Evolutionary conservation across 2,888 invertebrate genomes (phyloP), one percentile per base, ranked within the genome.

Genomic region (Rapana venosa): DNA sequence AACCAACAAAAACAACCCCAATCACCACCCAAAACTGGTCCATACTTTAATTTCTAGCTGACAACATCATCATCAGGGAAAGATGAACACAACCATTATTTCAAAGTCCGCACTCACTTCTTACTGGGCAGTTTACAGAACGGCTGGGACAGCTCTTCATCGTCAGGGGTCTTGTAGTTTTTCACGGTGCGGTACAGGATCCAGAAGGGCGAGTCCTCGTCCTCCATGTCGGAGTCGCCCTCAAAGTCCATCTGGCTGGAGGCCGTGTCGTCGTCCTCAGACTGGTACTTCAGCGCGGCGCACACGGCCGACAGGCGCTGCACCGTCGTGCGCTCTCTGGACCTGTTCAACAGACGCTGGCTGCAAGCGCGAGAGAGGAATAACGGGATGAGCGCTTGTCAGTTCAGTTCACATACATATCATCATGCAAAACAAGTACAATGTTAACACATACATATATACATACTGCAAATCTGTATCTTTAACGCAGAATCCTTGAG

Each of bases 101-200:
- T 47, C 47, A 47, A 47, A 8, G n/a, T 74, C 74, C 36, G 17
- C 6, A 77, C 77, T 61, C 35, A 96, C 96, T 96, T 96, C 94
- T 95, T 96, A 15, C 98, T 98, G 0, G 99, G 99, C 90, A 99
- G 97, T 94, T 98, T 98, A 97, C 98, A 98, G 96, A 99, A 98
- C 0, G 99, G 98, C 95, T 99, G 98, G 56, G 98, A 98, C 95
- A 99, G 97, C n/a, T 97, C 97, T 1, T 97, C 97, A n/a, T 98
- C 98, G 97, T 93, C 92, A 20, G 94, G 91, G 47, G 94, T 93
- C 36, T 93, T 95, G 92, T 95, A 95, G 90, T 95, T 96, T 81
- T 96, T 97, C 35, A 99, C 97, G 84, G 98, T 97, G 95, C 98
- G 98, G 94, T 98, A 98, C 0, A 99, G 96, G 92, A 98, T 98